Percentiles rank a stretch among this genome's conserved stretches.
These are phyloP conservation scores for Chloroclystis v-ata DNA, from an alignment of 2,888 invertebrate genomes.

Conservation along the genomic window DNA sequence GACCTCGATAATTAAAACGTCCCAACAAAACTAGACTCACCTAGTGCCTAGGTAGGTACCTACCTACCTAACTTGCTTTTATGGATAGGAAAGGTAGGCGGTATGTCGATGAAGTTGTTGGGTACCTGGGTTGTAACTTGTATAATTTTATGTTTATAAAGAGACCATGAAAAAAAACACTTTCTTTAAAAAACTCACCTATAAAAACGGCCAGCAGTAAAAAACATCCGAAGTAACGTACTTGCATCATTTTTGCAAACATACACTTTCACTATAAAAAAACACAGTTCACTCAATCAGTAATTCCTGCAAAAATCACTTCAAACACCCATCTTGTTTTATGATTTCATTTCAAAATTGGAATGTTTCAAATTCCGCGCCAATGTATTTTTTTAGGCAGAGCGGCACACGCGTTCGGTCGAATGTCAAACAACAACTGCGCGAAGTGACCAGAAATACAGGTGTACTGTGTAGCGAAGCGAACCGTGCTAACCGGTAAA, in stretches of 20 bases:
- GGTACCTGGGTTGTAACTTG: too few species aligned
- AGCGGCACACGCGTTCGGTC: slow-evolving; percentile 51
- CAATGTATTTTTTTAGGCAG: slow-evolving; percentile 33
- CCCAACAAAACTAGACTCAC: too few species aligned
- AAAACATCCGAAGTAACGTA: slow-evolving; percentile 51
- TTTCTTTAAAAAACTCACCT: slow-evolving; percentile 42
- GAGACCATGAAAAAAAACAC: too few species aligned
- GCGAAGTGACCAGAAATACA: slow-evolving; percentile 51
- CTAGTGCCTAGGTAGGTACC: too few species aligned
- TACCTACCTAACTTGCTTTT: too few species aligned
- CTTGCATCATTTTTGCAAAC: slow-evolving; percentile 57
- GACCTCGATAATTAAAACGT: too few species aligned
- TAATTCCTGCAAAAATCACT: slow-evolving; percentile 28
- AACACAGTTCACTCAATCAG: slow-evolving; percentile 45
- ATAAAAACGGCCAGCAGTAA: slow-evolving; percentile 50
- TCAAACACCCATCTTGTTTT: slow-evolving; percentile 35
- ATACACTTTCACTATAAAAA: slow-evolving; percentile 61
- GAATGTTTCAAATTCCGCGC: slow-evolving; percentile 36
- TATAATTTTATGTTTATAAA: too few species aligned
- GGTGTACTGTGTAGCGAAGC: slow-evolving; percentile 36
- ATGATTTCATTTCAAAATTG: slow-evolving; percentile 13
- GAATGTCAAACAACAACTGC: slow-evolving; percentile 72
- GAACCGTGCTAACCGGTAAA: slow-evolving; percentile 44
- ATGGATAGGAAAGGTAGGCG: too few species aligned
- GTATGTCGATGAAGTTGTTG: too few species aligned